phyloP scores from a whole-genome alignment of 2,797 vertebrate genomes.

The Lindbergichthys nudifrons region DNA sequence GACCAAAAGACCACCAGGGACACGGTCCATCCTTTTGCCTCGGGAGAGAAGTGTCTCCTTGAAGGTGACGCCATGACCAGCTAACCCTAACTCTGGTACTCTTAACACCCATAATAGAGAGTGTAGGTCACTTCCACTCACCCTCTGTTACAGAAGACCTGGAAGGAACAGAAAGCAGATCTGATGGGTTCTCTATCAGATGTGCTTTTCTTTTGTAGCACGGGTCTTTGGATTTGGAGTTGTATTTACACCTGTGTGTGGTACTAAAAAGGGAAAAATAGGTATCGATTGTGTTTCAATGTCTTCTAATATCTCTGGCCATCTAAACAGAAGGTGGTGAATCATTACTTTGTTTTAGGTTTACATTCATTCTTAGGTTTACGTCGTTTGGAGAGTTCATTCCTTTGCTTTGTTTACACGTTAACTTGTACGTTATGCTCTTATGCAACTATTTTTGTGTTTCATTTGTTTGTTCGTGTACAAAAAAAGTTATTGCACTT shows the following conservation, averaged over 20 bases:
- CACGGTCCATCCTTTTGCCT: not conserved
- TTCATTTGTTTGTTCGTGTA: constrained; percentile 45
- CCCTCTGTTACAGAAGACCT: constrained; percentile 28
- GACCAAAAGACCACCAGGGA: constrained; percentile 6
- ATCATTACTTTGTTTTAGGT: constrained; percentile 41
- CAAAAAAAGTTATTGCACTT: constrained; percentile 53
- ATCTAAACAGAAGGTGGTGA: constrained; percentile 27
- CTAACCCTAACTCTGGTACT: constrained; percentile 51
- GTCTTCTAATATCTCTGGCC: constrained; percentile 33
- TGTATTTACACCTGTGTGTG: constrained; percentile 20
- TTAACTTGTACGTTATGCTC: constrained; percentile 23
- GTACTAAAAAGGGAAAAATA: constrained; percentile 50
- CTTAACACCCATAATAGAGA: constrained; percentile 45
- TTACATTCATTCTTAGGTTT: constrained; percentile 55
- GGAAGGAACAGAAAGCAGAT: constrained; percentile 27
- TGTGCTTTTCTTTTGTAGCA: constrained; percentile 23
- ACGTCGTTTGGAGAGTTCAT: constrained; percentile 45
- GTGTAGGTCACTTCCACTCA: constrained; percentile 37
- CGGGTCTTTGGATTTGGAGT: constrained; percentile 32
- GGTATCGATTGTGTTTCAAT: constrained; percentile 39
- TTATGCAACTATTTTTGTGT: constrained; percentile 30
- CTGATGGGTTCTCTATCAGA: constrained; percentile 7
- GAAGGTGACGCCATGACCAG: constrained; percentile 19
- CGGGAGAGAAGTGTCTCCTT: constrained; percentile 21
- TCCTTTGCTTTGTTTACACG: constrained; percentile 25